These are phyloP conservation scores for Ceriagrion tenellum DNA, from an alignment of 2,888 invertebrate species.

Conservation along the genomic window DNA sequence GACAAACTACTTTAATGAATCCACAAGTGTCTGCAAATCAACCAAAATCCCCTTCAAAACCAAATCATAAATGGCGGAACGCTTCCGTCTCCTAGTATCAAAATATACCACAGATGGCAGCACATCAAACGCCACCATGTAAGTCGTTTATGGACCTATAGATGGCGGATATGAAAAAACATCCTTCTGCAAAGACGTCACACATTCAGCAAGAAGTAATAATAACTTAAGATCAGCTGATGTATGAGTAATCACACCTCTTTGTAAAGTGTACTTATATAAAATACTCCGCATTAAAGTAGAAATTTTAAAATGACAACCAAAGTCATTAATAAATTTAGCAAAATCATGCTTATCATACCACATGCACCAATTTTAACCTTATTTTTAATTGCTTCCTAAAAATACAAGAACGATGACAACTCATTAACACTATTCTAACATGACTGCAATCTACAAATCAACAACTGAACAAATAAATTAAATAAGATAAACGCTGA, in stretches of 20 bases:
- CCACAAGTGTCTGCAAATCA: too few relatives aligned
- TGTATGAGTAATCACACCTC: background rate
- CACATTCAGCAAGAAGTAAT: conserved; percentile 38
- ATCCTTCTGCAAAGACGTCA: conserved; percentile 55
- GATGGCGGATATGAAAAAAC: conserved; percentile 35
- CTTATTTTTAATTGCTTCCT: background rate
- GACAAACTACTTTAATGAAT: too few relatives aligned
- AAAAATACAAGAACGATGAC: conserved; percentile 19
- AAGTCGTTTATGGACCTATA: background rate
- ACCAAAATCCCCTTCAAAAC: background rate
- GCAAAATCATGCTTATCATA: conserved; percentile 36
- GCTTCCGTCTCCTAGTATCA: background rate
- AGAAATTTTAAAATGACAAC: background rate
- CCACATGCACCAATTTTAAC: conserved; percentile 23
- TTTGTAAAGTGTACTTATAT: background rate
- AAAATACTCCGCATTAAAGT: background rate
- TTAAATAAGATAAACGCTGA: conserved; percentile 33
- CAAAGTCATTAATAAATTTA: background rate
- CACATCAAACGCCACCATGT: background rate
- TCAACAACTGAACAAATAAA: conserved; percentile 4
- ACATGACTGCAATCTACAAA: background rate
- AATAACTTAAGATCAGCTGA: conserved; percentile 57
- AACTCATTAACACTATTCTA: conserved; percentile 57
- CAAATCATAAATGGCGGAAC: background rate
- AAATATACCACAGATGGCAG: conserved; percentile 42